These are phyloP conservation scores for Girardinichthys multiradiatus DNA, from an alignment of 2,113 vertebrate species.

Conservation along the genomic window DNA sequence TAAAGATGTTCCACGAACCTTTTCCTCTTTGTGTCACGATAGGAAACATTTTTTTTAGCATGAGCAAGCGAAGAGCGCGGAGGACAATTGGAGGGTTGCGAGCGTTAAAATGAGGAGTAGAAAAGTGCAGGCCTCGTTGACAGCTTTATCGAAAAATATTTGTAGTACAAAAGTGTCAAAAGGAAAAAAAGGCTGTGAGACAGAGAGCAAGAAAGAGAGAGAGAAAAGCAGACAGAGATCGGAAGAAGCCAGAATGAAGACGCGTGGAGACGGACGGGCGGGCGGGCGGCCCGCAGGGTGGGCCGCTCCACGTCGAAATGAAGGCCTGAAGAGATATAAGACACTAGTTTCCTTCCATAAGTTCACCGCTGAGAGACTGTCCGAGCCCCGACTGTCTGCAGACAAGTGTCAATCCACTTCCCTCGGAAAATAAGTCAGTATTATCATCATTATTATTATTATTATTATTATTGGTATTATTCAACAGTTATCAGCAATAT, in stretches of 20 bases:
- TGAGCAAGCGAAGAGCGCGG: conserved; percentile 36
- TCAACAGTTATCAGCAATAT: conserved; percentile 70
- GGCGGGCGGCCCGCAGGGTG: conserved; percentile 34
- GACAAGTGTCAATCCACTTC: conserved; percentile 51
- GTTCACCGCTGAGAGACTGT: conserved; percentile 56
- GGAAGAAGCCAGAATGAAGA: conserved; percentile 68
- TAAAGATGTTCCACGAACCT: conserved; percentile 40
- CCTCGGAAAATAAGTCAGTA: conserved; percentile 74
- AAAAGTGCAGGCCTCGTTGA: conserved; percentile 82
- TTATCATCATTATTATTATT: conserved; percentile 69
- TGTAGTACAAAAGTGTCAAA: conserved; percentile 81
- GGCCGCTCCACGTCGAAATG: conserved; percentile 61
- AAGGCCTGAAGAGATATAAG: conserved; percentile 82
- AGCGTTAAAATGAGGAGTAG: conserved; percentile 72
- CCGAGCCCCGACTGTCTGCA: conserved; percentile 55
- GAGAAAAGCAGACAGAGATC: conserved; percentile 64
- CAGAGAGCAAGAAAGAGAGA: conserved; percentile 17
- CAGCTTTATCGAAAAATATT: conserved; percentile 83
- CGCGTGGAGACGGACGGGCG: conserved; percentile 52
- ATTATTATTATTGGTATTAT: conserved; percentile 71
- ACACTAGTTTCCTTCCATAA: conserved; percentile 79
- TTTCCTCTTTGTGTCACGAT: conserved; percentile 37
- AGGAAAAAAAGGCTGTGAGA: conserved; percentile 68
- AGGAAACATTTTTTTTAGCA: conserved; percentile 16
- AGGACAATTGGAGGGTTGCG: conserved; percentile 18